A percentile compares a stretch with the other conserved stretches of the same genome.
phyloP scores from a whole-genome alignment of 2,888 invertebrate species.

The Cheiracanthium punctorium region DNA sequence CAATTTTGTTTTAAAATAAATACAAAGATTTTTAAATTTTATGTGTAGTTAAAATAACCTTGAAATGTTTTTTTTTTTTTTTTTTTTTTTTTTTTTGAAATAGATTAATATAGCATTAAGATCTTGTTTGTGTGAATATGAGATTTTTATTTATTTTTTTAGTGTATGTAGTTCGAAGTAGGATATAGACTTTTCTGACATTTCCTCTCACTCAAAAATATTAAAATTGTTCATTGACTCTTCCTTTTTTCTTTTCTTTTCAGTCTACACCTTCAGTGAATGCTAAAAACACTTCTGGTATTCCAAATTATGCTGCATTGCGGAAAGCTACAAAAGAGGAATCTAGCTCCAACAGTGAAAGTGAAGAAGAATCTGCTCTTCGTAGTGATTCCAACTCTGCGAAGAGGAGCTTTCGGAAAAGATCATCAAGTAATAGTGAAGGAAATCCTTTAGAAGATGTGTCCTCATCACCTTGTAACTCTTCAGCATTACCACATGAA shows the following conservation, averaged over 20 bases:
- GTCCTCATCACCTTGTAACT: conserved; percentile 22
- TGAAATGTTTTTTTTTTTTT: too few relatives aligned
- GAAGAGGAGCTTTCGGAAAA: conserved; percentile 30
- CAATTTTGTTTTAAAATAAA: too few relatives aligned
- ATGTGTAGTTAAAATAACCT: too few relatives aligned
- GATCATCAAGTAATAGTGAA: conserved; percentile 48
- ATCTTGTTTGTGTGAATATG: too few relatives aligned
- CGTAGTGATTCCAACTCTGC: conserved; percentile 46
- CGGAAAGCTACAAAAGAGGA: conserved; percentile 35
- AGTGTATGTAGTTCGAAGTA: too few relatives aligned
- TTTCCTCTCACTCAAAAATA: too few relatives aligned
- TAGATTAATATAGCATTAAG: too few relatives aligned
- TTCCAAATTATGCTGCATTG: conserved; percentile 24
- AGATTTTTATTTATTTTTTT: too few relatives aligned
- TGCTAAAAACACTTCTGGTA: conserved; percentile 1
- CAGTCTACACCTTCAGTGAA: conserved; percentile 14
- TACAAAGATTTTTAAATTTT: too few relatives aligned
- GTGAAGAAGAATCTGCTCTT: conserved; percentile 27
- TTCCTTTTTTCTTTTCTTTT: conserved; percentile 22
- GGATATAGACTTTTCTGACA: too few relatives aligned
- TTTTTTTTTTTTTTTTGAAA: too few relatives aligned
- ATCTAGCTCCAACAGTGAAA: conserved; percentile 33
- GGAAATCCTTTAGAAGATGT: conserved; percentile 27
- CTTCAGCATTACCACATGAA: conserved; percentile 16
- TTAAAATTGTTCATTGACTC: not conserved